These are phyloP conservation scores for Arbacia lixula DNA, from an alignment of 53 echinoderm and acorn worm genomes.

Conservation along the genomic window DNA sequence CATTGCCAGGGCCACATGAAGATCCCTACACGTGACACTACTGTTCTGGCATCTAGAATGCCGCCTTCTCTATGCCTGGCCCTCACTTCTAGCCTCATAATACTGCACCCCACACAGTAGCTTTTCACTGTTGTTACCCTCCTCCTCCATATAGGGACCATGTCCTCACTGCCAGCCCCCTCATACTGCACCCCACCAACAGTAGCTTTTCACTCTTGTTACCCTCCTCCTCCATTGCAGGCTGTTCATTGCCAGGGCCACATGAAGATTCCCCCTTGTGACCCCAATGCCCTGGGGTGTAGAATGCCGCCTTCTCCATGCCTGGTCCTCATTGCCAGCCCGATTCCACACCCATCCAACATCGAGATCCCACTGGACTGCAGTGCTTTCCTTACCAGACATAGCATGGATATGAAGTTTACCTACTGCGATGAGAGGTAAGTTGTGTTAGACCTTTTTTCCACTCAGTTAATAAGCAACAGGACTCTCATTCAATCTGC, in stretches of 20 bases:
- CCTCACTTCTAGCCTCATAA: too few relatives aligned
- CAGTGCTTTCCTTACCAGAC: slow-evolving; percentile 94
- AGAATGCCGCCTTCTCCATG: slow-evolving; percentile 79
- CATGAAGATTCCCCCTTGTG: slow-evolving; percentile 67
- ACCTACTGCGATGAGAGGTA: slow-evolving; percentile 98
- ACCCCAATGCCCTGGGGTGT: slow-evolving; percentile 66
- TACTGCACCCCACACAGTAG: too few relatives aligned
- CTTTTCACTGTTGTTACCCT: too few relatives aligned
- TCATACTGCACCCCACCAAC: too few relatives aligned
- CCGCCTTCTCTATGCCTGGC: slow-evolving; percentile 82
- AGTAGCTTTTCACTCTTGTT: too few relatives aligned
- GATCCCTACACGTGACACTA: slow-evolving; percentile 60
- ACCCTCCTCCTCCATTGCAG: slow-evolving; percentile 48
- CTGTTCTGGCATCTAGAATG: slow-evolving; percentile 67
- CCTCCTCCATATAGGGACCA: too few relatives aligned
- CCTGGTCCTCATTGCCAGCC: slow-evolving; percentile 79
- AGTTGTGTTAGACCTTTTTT: slow-evolving; percentile 6
- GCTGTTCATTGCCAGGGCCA: slow-evolving; percentile 88
- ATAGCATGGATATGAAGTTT: slow-evolving; percentile 99
- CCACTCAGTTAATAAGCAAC: not conserved
- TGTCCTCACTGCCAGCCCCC: too few relatives aligned
- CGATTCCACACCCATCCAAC: slow-evolving; percentile 97
- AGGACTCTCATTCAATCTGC: too few relatives aligned
- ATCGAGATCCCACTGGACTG: slow-evolving; percentile 95
- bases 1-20: slow-evolving; percentile 78